phyloP scores from a whole-genome alignment of 2,888 invertebrate species.

The Cosmopolites sordidus region DNA sequence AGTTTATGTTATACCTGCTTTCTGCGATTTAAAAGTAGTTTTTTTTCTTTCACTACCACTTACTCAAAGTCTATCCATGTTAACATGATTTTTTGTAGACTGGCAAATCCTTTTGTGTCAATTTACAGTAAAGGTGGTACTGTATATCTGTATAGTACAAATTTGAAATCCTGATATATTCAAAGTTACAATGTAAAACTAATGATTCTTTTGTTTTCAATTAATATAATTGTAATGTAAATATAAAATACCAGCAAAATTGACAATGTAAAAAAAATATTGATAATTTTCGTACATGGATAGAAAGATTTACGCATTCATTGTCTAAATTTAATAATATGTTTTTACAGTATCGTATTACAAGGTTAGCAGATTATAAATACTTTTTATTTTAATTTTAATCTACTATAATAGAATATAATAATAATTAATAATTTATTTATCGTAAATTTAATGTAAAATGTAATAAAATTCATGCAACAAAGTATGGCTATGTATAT shows the following conservation, averaged over 20 bases:
- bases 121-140: conserved; percentile 36
- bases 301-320: conserved; percentile 45
- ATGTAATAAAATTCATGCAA: conserved; percentile 50
- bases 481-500: conserved; percentile 44
- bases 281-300: conserved; percentile 39
- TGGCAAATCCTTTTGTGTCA: conserved; percentile 32
- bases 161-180: conserved; percentile 39
- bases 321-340: conserved; percentile 48
- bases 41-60: neutral
- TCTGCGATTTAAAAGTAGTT: no score
- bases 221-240: conserved; percentile 33
- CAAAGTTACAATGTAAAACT: conserved; percentile 39
- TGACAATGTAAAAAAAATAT: conserved; percentile 45
- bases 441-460: conserved; percentile 48
- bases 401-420: conserved; percentile 45
- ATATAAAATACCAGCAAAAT: conserved; percentile 45
- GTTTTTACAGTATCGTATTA: conserved; percentile 48
- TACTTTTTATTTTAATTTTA: conserved; percentile 46
- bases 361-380: conserved; percentile 48
- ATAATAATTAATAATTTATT: conserved; percentile 45
- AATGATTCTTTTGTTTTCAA: conserved; percentile 31
- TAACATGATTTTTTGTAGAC: conserved; percentile 27
- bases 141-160: conserved; percentile 38
- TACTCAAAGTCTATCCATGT: neutral
- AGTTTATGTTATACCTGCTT: no score